Evolutionary conservation across 2,888 invertebrate genomes (phyloP).

Genomic region (Agrochola lychnidis): DNA sequence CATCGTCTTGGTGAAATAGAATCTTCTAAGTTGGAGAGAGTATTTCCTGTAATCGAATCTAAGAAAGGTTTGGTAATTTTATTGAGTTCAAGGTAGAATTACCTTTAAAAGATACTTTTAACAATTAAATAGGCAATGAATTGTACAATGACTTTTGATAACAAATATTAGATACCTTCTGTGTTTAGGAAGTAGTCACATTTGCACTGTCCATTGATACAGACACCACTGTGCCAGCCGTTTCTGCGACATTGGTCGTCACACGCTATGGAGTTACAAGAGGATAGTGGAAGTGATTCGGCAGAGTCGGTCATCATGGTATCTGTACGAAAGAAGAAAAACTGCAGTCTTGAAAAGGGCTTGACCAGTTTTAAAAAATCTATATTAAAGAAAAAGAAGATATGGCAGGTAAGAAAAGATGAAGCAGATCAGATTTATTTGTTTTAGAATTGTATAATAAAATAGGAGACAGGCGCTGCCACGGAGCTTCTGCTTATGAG

Average conservation of each 20-base stretch:
- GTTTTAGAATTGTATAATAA: too few species aligned
- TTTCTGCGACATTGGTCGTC: slow-evolving; percentile 24
- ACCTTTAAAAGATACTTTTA: background rate
- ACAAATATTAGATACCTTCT: slow-evolving; percentile 6
- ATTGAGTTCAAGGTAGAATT: background rate
- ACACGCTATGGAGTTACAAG: slow-evolving; percentile 15
- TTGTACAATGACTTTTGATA: too few species aligned
- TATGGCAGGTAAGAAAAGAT: too few species aligned
- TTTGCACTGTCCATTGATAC: slow-evolving; percentile 31
- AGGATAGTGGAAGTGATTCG: background rate
- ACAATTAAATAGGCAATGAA: background rate
- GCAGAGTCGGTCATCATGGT: background rate
- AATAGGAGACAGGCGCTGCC: too few species aligned
- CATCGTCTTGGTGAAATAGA: slow-evolving; percentile 7
- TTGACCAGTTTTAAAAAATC: too few species aligned
- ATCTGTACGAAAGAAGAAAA: too few species aligned
- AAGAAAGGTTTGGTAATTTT: too few species aligned
- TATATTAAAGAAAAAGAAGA: too few species aligned
- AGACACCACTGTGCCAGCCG: slow-evolving; percentile 23
- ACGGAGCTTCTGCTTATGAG: too few species aligned
- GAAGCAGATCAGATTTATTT: too few species aligned
- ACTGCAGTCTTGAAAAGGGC: too few species aligned
- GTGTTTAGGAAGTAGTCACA: slow-evolving; percentile 36
- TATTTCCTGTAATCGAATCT: too few species aligned
- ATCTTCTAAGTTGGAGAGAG: background rate